These are phyloP conservation scores for Bemisia tabaci DNA, from an alignment of 1,140 invertebrate species.

Conservation along the genomic window DNA sequence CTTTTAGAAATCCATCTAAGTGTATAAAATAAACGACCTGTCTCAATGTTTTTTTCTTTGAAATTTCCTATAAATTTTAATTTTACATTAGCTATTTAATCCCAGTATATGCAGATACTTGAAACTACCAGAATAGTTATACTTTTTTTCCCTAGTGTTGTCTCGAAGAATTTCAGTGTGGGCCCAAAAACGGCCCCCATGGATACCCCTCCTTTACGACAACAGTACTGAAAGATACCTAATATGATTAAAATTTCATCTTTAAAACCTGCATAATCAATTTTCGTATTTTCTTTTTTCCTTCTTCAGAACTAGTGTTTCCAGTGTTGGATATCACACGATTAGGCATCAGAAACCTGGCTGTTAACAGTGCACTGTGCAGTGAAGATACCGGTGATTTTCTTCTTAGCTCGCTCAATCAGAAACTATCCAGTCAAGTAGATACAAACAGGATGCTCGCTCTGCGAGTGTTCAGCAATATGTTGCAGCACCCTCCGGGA, in stretches of 20 bases:
- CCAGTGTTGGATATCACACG: conserved; percentile 74
- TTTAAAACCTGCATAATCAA: no score
- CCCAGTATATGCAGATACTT: no score
- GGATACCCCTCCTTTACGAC: no score
- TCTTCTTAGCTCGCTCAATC: background rate
- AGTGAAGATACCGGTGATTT: conserved; percentile 26
- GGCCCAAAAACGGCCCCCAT: no score
- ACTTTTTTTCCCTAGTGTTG: no score
- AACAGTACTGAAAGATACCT: no score
- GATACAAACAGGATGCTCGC: background rate
- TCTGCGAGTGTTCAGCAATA: background rate
- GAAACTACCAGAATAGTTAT: no score
- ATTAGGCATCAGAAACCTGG: conserved; percentile 52
- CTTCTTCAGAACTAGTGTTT: conserved; percentile 56
- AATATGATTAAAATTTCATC: no score
- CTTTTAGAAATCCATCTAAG: no score
- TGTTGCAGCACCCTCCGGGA: background rate
- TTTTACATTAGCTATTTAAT: background rate
- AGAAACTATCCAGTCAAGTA: background rate
- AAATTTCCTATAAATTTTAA: conserved; percentile 4
- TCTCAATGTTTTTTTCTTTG: background rate
- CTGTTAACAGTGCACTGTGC: conserved; percentile 44
- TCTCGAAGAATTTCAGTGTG: no score
- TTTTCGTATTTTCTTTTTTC: conserved; percentile 15
- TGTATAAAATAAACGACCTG: conserved; percentile 35